Conservation (phyloP, 2,888 invertebrate genomes). For the Andrena chrysosceles region DNA sequence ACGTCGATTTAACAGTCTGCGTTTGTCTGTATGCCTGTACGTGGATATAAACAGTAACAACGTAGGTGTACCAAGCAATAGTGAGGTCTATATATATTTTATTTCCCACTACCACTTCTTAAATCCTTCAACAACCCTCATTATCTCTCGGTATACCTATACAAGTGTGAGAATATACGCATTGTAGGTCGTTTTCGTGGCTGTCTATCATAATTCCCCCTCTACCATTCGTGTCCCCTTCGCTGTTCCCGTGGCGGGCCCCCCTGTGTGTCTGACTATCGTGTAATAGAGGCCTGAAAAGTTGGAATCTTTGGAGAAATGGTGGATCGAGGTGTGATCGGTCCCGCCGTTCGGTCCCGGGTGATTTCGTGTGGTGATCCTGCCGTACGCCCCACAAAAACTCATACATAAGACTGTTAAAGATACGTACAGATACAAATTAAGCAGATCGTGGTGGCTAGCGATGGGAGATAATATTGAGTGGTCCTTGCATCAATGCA, state of each 20-base stretch:
- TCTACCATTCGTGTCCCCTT: neutral
- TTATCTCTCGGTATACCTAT: neutral
- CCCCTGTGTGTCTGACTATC: slow-evolving; percentile 24
- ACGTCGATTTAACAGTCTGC: neutral
- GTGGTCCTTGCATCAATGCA: slow-evolving; percentile 91
- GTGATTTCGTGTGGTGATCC: slow-evolving; percentile 30
- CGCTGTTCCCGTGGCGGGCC: neutral
- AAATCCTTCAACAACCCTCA: too few species aligned
- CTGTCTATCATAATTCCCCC: neutral
- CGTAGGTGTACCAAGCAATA: neutral
- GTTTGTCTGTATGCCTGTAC: slow-evolving; percentile 3
- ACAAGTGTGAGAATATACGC: neutral
- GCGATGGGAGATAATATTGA: slow-evolving; percentile 87
- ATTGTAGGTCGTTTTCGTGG: slow-evolving; percentile 8
- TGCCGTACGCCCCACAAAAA: slow-evolving; percentile 69
- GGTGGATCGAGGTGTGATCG: slow-evolving; percentile 1
- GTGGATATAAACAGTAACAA: slow-evolving; percentile 21
- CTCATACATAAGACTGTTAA: slow-evolving; percentile 75
- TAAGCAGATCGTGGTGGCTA: slow-evolving; percentile 83
- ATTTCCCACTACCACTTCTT: too few species aligned
- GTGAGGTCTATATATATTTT: neutral
- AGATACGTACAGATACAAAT: slow-evolving; percentile 81
- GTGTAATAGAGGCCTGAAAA: slow-evolving; percentile 37
- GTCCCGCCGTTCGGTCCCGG: neutral
- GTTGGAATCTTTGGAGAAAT: neutral